These are phyloP conservation scores for Phataginus tetradactyla DNA, from an alignment of 2,797 vertebrate genomes.

Conservation along the genomic window DNA sequence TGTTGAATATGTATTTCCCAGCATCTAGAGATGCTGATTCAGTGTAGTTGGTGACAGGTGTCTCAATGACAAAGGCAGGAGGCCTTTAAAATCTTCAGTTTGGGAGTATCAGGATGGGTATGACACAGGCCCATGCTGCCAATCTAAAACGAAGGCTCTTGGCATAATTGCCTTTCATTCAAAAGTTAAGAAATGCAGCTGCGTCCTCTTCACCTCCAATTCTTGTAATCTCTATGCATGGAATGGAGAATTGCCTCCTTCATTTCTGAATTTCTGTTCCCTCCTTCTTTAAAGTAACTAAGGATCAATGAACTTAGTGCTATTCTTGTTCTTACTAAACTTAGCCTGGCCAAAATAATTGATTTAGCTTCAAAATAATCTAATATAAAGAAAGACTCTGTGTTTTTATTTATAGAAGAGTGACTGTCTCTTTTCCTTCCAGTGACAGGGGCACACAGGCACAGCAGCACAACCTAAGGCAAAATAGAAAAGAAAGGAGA, in stretches of 20 bases:
- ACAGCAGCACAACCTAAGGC: constrained; percentile 30
- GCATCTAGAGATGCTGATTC: constrained; percentile 76
- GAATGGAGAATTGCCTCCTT: constrained; percentile 22
- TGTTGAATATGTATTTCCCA: constrained; percentile 60
- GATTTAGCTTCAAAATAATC: constrained; percentile 37
- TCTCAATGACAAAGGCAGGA: constrained; percentile 75
- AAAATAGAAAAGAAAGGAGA: background rate
- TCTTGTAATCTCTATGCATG: constrained; percentile 1
- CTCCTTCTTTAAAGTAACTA: constrained; percentile 44
- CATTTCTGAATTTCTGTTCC: constrained; percentile 52
- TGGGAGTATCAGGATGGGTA: constrained; percentile 47
- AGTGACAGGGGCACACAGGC: background rate
- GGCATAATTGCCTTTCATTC: constrained; percentile 73
- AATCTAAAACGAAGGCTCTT: constrained; percentile 67
- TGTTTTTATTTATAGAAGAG: constrained; percentile 53
- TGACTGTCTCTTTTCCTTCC: constrained; percentile 42
- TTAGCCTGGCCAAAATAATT: constrained; percentile 61
- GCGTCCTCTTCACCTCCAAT: constrained; percentile 62
- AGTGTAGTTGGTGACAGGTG: constrained; percentile 71
- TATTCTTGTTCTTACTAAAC: constrained; percentile 63
- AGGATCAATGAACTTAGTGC: constrained; percentile 43
- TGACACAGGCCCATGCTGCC: constrained; percentile 52
- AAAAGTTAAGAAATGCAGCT: constrained; percentile 70
- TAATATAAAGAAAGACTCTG: constrained; percentile 33
- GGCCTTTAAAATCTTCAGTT: constrained; percentile 65